These are phyloP conservation scores for Gallirallus australis DNA, from an alignment of 2,797 vertebrate species.

Conservation along the genomic window DNA sequence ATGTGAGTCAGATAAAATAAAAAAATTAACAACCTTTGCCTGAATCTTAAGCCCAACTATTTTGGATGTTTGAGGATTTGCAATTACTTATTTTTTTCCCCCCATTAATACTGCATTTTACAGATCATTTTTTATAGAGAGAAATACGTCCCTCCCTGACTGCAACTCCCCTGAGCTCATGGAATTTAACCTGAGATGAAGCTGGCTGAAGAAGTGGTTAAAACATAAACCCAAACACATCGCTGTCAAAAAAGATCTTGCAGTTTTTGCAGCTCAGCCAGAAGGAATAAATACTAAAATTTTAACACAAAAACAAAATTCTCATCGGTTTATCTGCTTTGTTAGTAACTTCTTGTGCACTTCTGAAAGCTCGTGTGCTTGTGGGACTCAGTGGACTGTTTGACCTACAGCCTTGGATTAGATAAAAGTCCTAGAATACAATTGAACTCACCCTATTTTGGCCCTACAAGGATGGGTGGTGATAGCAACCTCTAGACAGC, in stretches of 20 bases:
- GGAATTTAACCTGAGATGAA: not conserved
- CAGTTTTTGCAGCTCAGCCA: not conserved
- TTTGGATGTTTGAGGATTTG: not conserved
- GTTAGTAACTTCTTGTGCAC: not conserved
- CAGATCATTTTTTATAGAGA: not conserved
- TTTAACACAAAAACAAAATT: not conserved
- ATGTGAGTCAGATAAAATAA: not conserved
- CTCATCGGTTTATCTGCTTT: not conserved
- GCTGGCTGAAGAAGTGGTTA: not conserved
- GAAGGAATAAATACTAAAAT: not conserved
- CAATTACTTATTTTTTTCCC: not conserved
- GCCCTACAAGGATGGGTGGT: not conserved
- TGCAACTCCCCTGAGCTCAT: not conserved
- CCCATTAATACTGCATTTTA: not conserved
- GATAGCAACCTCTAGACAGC: not conserved
- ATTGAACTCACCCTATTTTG: not conserved
- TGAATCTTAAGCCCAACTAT: not conserved
- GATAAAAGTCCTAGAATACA: not conserved
- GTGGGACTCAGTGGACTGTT: not conserved
- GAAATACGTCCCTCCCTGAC: not conserved
- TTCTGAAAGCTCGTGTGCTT: not conserved
- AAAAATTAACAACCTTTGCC: not conserved
- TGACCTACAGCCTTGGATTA: not conserved
- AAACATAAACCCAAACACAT: not conserved
- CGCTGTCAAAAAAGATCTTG: not conserved